Evolutionary conservation across 2,797 vertebrate genomes (phyloP).

Genomic region (Manis crassicaudata): DNA sequence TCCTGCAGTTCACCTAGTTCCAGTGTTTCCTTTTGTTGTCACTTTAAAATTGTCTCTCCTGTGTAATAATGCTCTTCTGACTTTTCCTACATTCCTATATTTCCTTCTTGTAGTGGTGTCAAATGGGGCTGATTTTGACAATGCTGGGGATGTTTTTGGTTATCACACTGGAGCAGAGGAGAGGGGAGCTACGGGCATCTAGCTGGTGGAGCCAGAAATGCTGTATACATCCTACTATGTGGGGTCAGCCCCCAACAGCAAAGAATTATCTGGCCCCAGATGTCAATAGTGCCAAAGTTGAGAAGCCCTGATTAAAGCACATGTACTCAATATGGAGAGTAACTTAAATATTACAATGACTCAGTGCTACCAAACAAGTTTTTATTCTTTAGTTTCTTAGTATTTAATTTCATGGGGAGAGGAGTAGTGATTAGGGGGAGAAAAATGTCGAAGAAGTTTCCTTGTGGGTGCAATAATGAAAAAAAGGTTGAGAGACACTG

Average conservation of each 20-base stretch:
- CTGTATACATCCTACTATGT: not conserved
- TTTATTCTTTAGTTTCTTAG: not conserved
- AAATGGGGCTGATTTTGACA: not conserved
- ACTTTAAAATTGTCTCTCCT: not conserved
- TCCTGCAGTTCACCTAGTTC: not conserved
- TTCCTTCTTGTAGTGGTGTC: not conserved
- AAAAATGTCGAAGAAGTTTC: not conserved
- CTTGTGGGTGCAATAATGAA: not conserved
- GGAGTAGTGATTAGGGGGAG: not conserved
- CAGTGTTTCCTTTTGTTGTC: not conserved
- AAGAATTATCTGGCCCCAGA: not conserved
- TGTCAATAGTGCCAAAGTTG: not conserved
- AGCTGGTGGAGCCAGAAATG: not conserved
- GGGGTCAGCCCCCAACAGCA: not conserved
- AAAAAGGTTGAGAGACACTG: not conserved
- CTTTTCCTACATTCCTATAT: not conserved
- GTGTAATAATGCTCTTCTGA: not conserved
- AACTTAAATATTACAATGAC: not conserved
- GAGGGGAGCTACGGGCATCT: not conserved
- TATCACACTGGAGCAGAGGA: not conserved
- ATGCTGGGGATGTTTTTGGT: not conserved
- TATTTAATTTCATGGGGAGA: not conserved
- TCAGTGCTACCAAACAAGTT: not conserved
- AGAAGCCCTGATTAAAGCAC: not conserved
- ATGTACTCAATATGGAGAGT: not conserved